These are phyloP conservation scores for Palythoa heliodiscus DNA, from an alignment of 92 coral and sea anemone genomes.

Conservation along the genomic window DNA sequence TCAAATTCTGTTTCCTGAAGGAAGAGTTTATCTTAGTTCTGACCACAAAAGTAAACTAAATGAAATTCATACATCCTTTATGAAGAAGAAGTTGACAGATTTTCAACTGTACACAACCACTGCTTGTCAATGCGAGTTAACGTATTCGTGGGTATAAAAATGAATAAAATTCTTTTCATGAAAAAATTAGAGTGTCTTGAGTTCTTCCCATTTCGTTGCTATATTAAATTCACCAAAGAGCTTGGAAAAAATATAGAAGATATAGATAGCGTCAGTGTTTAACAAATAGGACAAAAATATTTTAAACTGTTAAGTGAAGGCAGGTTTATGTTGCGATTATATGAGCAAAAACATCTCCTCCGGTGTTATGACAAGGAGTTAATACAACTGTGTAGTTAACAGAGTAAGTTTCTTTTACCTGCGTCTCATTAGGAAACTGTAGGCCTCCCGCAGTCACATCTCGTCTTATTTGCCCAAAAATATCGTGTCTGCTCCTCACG, in stretches of 20 bases:
- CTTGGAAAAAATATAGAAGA: neutral
- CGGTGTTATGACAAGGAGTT: slow-evolving; percentile 62
- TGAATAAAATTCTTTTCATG: slow-evolving; percentile 21
- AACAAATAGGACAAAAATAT: slow-evolving; percentile 15
- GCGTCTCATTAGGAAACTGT: slow-evolving; percentile 61
- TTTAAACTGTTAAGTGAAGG: slow-evolving; percentile 6
- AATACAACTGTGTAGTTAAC: slow-evolving; percentile 53
- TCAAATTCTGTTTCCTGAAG: slow-evolving; percentile 39
- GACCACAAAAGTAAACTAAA: slow-evolving; percentile 46
- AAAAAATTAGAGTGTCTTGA: slow-evolving; percentile 10
- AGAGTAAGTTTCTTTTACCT: slow-evolving; percentile 61
- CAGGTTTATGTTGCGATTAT: slow-evolving; percentile 36
- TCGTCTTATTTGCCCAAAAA: slow-evolving; percentile 57
- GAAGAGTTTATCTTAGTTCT: slow-evolving; percentile 33
- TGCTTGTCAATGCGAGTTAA: slow-evolving; percentile 15
- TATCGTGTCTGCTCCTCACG: slow-evolving; percentile 82
- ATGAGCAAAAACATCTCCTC: slow-evolving; percentile 34
- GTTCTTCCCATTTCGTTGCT: neutral
- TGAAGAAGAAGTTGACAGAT: slow-evolving; percentile 11
- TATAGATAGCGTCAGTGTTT: slow-evolving; percentile 8
- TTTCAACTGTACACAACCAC: neutral
- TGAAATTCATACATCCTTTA: slow-evolving; percentile 39
- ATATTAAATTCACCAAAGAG: slow-evolving; percentile 10
- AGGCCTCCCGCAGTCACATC: slow-evolving; percentile 59
- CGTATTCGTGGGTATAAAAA: slow-evolving; percentile 20